Base-by-base conservation (phyloP, 1,140 invertebrate genomes). In the Pseudomyrmex gracilis region DNA sequence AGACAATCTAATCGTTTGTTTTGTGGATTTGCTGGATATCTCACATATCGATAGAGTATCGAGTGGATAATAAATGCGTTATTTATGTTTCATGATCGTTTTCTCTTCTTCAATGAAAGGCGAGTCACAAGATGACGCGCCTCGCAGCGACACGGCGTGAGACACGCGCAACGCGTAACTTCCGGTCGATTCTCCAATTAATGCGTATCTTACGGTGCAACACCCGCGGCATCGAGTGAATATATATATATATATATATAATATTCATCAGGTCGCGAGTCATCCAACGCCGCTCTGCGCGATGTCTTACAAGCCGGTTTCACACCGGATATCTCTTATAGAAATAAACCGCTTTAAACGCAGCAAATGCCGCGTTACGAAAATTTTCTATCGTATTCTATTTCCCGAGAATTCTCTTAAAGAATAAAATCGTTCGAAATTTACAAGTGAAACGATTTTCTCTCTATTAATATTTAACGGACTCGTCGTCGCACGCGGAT, bases 141-240 rank as follows among this genome's bases (percentile, higher is more conserved):
- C 53, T 71, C 53, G 76, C 66, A 49, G 76, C 76, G 55, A 80
- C 66, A 58, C 43, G 45, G 34, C 51, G 17, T 71, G 76, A 80
- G 55, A 15, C 76, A 80, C 66, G 53, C 53, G 47, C 45, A 67
- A 70, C 51, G 53, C 66, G 76, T 80, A 80, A 71, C 70, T 80
- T 80, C 76, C 66, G 66, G 22, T 55, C 76, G 76, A 80, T 80
- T 80, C 76, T 80, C 53, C 76, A 80, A 80, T 80, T 80, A 80
- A 80, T 58, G 76, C 66, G 76, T 80, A 80, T 80, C 76, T 80
- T 80, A 80, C 76, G 76, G 76, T 80, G 76, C 76, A 80, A 58
- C 76, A n/a, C 43, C n/a, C 20, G 34, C 5, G 34, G 4, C 64
- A 71, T 71, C 66, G 76, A 12, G 43, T 60, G 7, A 5, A 34